These are phyloP conservation scores for Delia radicum DNA, from an alignment of 1,140 invertebrate species.

Conservation along the genomic window DNA sequence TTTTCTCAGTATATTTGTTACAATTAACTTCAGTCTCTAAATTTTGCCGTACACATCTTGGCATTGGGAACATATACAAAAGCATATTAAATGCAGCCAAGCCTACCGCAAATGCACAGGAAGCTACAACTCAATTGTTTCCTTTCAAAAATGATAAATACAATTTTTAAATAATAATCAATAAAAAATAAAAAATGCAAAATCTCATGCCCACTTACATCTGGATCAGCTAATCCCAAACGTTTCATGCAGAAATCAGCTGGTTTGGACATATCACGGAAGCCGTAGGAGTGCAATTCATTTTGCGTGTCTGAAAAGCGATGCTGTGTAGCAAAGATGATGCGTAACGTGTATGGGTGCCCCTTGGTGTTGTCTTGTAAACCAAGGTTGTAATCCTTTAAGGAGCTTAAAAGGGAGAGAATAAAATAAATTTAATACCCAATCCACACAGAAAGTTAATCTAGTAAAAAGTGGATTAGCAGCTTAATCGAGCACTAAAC, in stretches of 20 bases:
- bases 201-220: no score
- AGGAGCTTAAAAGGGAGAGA: slow-evolving; percentile 61
- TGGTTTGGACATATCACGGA: slow-evolving; percentile 50
- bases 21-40: slow-evolving; percentile 79
- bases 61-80: slow-evolving; percentile 81
- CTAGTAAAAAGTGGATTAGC: no score
- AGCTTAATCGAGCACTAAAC: no score
- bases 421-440: no score
- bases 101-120: slow-evolving; percentile 78
- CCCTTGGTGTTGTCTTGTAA: slow-evolving; percentile 78
- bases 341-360: slow-evolving; percentile 74
- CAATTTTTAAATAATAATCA: slow-evolving; percentile 37
- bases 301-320: slow-evolving; percentile 60
- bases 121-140: slow-evolving; percentile 69
- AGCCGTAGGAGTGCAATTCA: slow-evolving; percentile 48
- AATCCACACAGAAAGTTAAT: no score
- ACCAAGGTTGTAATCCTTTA: slow-evolving; percentile 75
- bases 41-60: slow-evolving; percentile 87
- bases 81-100: slow-evolving; percentile 81
- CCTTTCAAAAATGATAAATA: slow-evolving; percentile 52
- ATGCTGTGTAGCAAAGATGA: slow-evolving; percentile 70
- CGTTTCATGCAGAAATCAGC: slow-evolving; percentile 52
- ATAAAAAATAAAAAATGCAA: no score
- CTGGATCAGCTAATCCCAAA: slow-evolving; percentile 53
- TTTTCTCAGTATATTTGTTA: no score